Percentiles rank a stretch among this genome's conserved stretches.
Evolutionary conservation across 2,797 vertebrate species (phyloP).

Genomic region (Eulemur rubriventer): DNA sequence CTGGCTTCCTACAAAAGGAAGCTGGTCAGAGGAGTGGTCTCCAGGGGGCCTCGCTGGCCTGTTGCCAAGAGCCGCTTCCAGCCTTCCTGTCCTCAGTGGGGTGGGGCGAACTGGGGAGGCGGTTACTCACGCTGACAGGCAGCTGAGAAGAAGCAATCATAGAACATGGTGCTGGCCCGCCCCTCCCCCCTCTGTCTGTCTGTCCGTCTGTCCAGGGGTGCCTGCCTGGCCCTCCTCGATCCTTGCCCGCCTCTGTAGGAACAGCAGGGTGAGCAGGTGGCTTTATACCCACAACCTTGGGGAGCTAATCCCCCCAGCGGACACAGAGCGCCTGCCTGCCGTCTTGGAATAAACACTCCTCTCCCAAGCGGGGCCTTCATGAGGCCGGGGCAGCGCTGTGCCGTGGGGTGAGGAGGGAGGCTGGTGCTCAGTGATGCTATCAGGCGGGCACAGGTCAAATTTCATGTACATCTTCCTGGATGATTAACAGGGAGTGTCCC

Average conservation of each 20-base stretch:
- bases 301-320: conserved; percentile 88
- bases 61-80: neutral
- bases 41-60: neutral
- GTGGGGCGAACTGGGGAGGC: neutral
- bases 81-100: neutral
- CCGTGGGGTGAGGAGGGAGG: neutral
- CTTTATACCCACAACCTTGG: conserved; percentile 87
- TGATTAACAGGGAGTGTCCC: neutral
- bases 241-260: neutral
- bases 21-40: neutral
- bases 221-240: neutral
- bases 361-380: neutral
- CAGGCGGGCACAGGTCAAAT: conserved; percentile 17
- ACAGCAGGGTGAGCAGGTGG: conserved; percentile 7
- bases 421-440: conserved; percentile 68
- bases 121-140: conserved; percentile 76
- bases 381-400: neutral
- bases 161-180: conserved; percentile 63
- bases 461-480: conserved; percentile 57
- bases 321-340: conserved; percentile 35
- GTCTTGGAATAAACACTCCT: conserved; percentile 61
- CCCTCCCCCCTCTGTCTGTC: neutral
- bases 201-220: neutral
- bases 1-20: neutral
- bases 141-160: conserved; percentile 67